Conservation (phyloP, 1,140 invertebrate species). For the Pogonognathellus flavescens region DNA sequence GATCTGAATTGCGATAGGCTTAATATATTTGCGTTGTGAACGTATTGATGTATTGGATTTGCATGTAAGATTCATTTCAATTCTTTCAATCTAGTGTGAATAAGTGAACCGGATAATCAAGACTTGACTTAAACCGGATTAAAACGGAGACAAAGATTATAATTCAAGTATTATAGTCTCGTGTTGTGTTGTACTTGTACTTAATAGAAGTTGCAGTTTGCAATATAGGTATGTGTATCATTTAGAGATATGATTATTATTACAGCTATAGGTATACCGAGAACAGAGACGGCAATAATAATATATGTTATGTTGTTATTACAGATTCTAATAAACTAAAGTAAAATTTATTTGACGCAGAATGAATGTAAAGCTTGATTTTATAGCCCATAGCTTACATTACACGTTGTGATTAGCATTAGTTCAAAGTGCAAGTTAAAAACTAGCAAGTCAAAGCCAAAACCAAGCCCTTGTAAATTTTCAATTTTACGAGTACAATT, state of each 20-base stretch:
- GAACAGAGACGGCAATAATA: neutral
- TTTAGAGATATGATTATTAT: neutral
- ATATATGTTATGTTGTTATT: slow-evolving; percentile 23
- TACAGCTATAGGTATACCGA: neutral
- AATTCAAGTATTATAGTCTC: neutral
- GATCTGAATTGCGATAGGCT: neutral
- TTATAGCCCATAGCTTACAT: neutral
- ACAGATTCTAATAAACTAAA: slow-evolving; percentile 4
- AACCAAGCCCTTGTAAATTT: neutral
- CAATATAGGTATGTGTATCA: neutral
- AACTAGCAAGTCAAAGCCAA: neutral
- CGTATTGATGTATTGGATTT: neutral
- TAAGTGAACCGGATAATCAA: slow-evolving; percentile 46
- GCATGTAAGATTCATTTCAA: neutral
- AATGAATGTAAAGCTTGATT: neutral
- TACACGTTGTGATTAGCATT: neutral
- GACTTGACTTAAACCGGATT: slow-evolving; percentile 45
- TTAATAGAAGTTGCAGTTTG: neutral
- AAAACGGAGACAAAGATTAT: slow-evolving; percentile 37
- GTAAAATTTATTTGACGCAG: neutral
- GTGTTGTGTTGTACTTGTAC: neutral
- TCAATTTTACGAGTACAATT: neutral
- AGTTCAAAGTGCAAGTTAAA: slow-evolving; percentile 37
- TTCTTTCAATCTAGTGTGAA: slow-evolving; percentile 45
- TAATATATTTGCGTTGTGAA: neutral